Conservation (phyloP, 2,113 vertebrate genomes). For the Etheostoma spectabile region DNA sequence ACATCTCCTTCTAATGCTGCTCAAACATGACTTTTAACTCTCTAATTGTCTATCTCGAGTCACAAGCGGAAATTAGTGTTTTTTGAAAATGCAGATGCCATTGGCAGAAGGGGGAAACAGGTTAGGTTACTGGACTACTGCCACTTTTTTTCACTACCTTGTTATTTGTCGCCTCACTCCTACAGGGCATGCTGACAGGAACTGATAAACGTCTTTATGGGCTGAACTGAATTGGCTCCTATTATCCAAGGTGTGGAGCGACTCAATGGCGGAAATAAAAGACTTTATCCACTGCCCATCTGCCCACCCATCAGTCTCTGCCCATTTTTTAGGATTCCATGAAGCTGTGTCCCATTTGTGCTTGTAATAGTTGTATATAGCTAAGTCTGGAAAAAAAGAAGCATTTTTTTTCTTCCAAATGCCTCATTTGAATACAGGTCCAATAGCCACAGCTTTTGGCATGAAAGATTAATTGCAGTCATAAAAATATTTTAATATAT, state of each 20-base stretch:
- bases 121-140: conserved; percentile 76
- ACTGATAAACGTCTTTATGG: conserved; percentile 86
- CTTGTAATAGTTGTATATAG: conserved; percentile 56
- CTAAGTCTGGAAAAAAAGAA: conserved; percentile 16
- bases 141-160: conserved; percentile 80
- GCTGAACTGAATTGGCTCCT: conserved; percentile 84
- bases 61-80: conserved; percentile 70
- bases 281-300: conserved; percentile 81
- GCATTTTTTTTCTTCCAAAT: conserved; percentile 29
- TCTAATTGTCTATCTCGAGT: conserved; percentile 67
- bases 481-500: conserved; percentile 49
- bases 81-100: conserved; percentile 79
- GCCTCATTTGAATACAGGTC: conserved; percentile 55
- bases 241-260: conserved; percentile 85
- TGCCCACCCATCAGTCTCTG: conserved; percentile 73
- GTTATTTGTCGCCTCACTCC: conserved; percentile 82
- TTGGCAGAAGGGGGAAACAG: conserved; percentile 62
- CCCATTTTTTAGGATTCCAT: conserved; percentile 63
- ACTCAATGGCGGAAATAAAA: conserved; percentile 79
- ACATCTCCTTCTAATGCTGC: conserved; percentile 60
- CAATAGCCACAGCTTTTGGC: conserved; percentile 44
- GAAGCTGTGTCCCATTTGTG: conserved; percentile 68
- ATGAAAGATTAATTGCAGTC: conserved; percentile 49
- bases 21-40: conserved; percentile 66
- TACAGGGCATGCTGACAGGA: conserved; percentile 84